Percentiles rank a stretch among this genome's conserved stretches.
Conservation (phyloP, 2,888 invertebrate species). For the Cyrtodaria siliqua region DNA sequence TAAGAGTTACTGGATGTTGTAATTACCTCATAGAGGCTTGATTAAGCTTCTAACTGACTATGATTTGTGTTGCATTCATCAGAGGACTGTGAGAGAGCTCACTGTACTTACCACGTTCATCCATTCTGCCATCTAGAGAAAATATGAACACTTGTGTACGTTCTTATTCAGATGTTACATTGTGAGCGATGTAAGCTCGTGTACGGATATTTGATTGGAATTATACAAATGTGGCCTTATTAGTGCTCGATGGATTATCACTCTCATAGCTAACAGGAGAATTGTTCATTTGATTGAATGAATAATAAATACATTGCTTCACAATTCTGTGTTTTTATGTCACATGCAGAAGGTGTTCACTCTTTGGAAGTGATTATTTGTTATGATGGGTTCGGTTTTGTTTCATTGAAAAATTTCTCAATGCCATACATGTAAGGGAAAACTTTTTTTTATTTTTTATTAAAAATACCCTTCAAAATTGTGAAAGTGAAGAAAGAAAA, state of each 20-base stretch:
- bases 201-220: slow-evolving; percentile 12
- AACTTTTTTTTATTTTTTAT: no score
- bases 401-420: slow-evolving; percentile 25
- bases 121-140: no score
- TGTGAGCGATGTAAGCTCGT: no score
- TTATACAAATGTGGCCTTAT: slow-evolving; percentile 8
- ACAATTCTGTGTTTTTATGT: background rate
- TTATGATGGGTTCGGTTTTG: background rate
- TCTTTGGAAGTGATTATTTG: background rate
- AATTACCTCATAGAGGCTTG: slow-evolving; percentile 40
- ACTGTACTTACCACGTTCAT: background rate
- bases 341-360: background rate
- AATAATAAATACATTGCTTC: slow-evolving; percentile 35
- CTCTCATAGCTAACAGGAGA: slow-evolving; percentile 23
- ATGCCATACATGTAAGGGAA: slow-evolving; percentile 39
- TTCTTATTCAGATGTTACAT: no score
- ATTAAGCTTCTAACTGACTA: background rate
- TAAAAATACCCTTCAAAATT: no score
- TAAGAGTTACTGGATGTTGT: slow-evolving; percentile 37
- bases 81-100: background rate
- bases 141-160: no score
- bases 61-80: slow-evolving; percentile 1
- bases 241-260: slow-evolving; percentile 10
- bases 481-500: no score
- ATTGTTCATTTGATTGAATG: slow-evolving; percentile 49